phyloP scores from a whole-genome alignment of 2,113 vertebrate genomes.

The Nicator chloris region DNA sequence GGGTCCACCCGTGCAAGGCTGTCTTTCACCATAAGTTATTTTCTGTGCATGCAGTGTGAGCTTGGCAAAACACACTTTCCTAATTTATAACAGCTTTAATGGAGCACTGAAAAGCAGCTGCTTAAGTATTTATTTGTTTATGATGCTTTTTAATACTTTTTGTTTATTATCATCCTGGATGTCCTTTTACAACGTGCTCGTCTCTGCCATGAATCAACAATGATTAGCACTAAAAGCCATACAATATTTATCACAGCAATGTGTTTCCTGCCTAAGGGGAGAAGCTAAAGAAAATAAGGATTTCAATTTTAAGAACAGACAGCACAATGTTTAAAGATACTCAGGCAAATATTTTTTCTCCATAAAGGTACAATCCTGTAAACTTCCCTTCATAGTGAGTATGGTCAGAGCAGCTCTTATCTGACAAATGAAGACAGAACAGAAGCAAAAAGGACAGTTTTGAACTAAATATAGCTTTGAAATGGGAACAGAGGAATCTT shows the following conservation, averaged over 20 bases:
- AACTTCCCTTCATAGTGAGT: neutral
- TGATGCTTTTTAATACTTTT: slow-evolving; percentile 10
- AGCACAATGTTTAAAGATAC: neutral
- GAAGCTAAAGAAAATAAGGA: neutral
- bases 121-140: slow-evolving; percentile 40
- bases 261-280: neutral
- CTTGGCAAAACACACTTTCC: neutral
- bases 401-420: neutral
- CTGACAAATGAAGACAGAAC: neutral
- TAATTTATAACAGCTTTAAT: slow-evolving; percentile 17
- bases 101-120: neutral
- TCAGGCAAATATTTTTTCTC: neutral
- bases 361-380: neutral
- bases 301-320: neutral
- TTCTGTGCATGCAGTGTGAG: neutral
- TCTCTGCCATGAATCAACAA: neutral
- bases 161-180: neutral
- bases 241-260: neutral
- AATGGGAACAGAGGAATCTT: neutral
- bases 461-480: neutral
- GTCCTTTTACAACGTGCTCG: neutral
- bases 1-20: neutral
- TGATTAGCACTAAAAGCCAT: slow-evolving; percentile 1
- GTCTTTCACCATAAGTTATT: neutral
- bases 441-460: neutral